These are phyloP conservation scores for Diadumene lineata DNA, from an alignment of 92 coral and sea anemone genomes.

Conservation along the genomic window DNA sequence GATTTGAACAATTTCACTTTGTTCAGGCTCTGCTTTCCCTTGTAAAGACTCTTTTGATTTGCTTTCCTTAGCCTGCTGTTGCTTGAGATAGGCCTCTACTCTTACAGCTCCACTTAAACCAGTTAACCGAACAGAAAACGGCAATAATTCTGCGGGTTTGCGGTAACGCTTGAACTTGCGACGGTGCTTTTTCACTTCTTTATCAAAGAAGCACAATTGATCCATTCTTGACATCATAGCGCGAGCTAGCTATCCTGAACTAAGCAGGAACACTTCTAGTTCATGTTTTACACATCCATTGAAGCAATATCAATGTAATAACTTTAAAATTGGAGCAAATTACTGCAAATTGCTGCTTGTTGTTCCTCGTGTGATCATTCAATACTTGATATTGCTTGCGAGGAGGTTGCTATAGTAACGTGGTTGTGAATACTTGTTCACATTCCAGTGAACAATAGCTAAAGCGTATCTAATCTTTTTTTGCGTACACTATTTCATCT, in stretches of 20 bases:
- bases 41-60: conserved; percentile 19
- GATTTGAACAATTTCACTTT: conserved; percentile 23
- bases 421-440: not conserved
- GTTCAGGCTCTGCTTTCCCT: conserved; percentile 10
- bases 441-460: conserved; percentile 34
- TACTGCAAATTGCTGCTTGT: conserved; percentile 13
- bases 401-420: not conserved
- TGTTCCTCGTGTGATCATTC: not conserved
- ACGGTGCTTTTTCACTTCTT: conserved; percentile 26
- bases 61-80: conserved; percentile 69
- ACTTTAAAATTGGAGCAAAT: conserved; percentile 10
- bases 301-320: conserved; percentile 3
- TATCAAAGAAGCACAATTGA: conserved; percentile 81
- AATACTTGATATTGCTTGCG: not conserved
- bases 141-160: conserved; percentile 88
- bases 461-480: not conserved
- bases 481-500: not conserved
- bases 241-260: conserved; percentile 27
- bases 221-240: conserved; percentile 63
- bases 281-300: not conserved
- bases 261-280: conserved; percentile 2
- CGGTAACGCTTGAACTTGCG: conserved; percentile 77
- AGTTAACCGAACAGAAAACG: conserved; percentile 89
- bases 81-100: conserved; percentile 94
- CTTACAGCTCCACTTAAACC: conserved; percentile 97